phyloP scores from a whole-genome alignment of 2,888 invertebrate species.

The Andrena haemorrhoa region DNA sequence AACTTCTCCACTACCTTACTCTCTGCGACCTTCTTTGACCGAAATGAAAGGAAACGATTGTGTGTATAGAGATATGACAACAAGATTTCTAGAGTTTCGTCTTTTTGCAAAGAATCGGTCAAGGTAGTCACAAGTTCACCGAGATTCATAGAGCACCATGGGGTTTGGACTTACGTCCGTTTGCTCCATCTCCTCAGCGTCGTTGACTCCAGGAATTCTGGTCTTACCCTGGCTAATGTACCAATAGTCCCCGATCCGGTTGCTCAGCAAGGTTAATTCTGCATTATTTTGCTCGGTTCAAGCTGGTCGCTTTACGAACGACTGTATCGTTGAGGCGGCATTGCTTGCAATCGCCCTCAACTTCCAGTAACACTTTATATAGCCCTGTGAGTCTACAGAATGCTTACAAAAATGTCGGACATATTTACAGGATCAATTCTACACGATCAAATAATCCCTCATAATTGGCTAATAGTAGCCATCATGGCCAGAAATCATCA shows the following conservation, averaged over 20 bases:
- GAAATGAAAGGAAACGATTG: background rate
- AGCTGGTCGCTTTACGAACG: slow-evolving; percentile 51
- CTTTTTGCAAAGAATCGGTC: background rate
- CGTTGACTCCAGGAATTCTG: slow-evolving; percentile 97
- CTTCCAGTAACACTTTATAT: background rate
- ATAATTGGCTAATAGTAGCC: too few species aligned
- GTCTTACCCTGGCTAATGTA: slow-evolving; percentile 98
- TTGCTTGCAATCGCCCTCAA: slow-evolving; percentile 34
- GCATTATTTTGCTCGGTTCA: slow-evolving; percentile 75
- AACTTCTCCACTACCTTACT: slow-evolving; percentile 56
- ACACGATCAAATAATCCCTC: too few species aligned
- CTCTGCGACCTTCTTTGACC: background rate
- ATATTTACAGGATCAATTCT: too few species aligned
- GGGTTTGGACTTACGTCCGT: slow-evolving; percentile 92
- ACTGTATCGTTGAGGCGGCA: slow-evolving; percentile 30
- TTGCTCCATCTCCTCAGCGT: slow-evolving; percentile 94
- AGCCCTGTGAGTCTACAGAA: background rate
- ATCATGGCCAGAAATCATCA: too few species aligned
- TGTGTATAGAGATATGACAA: background rate
- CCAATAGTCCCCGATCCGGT: slow-evolving; percentile 94
- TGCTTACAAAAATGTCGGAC: too few species aligned
- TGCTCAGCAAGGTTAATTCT: slow-evolving; percentile 93
- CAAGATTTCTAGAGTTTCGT: background rate
- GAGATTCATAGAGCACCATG: slow-evolving; percentile 62
- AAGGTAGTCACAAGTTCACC: slow-evolving; percentile 64